phyloP scores from a whole-genome alignment of 2,113 vertebrate species.

The Mesembrinibis cayennensis region DNA sequence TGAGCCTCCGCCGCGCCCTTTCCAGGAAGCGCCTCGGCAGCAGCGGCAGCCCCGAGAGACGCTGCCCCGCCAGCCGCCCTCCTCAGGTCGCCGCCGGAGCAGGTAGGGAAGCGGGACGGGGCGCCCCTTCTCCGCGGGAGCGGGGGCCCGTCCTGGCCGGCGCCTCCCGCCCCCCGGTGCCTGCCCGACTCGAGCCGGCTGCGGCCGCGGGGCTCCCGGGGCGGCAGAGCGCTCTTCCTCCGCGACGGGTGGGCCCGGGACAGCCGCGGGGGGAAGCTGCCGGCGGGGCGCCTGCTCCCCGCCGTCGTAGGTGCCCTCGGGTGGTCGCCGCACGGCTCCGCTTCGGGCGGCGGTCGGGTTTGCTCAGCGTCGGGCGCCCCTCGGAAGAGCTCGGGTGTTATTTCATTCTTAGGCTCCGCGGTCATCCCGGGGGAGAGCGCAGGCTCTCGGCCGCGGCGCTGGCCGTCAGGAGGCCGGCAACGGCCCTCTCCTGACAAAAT shows the following conservation, averaged over 20 bases:
- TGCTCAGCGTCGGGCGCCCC: rapidly evolving
- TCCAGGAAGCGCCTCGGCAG: background rate
- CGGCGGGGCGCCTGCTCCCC: background rate
- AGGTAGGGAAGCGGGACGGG: background rate
- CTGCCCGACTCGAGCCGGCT: background rate
- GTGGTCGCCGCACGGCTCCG: background rate
- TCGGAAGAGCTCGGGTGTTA: background rate
- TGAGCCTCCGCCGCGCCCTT: background rate
- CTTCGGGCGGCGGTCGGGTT: background rate
- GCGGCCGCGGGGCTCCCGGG: background rate
- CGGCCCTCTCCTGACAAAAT: background rate
- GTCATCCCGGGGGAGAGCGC: background rate
- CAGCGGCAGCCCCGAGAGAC: background rate
- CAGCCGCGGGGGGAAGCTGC: background rate
- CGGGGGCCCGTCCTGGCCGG: too few species aligned
- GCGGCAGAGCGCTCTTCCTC: background rate
- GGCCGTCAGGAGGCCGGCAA: background rate
- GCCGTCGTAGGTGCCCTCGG: too few species aligned
- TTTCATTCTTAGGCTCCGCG: rapidly evolving
- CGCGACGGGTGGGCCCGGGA: too few species aligned
- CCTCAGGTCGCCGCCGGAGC: background rate
- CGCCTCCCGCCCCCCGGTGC: too few species aligned
- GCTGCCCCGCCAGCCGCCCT: rapidly evolving
- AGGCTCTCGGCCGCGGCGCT: too few species aligned
- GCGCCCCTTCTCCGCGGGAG: too few species aligned